A percentile compares a stretch with the other conserved stretches of the same genome.
Evolutionary conservation across 2,113 vertebrate genomes (phyloP).

Genomic region (Sinocyclocheilus anshuiensis): DNA sequence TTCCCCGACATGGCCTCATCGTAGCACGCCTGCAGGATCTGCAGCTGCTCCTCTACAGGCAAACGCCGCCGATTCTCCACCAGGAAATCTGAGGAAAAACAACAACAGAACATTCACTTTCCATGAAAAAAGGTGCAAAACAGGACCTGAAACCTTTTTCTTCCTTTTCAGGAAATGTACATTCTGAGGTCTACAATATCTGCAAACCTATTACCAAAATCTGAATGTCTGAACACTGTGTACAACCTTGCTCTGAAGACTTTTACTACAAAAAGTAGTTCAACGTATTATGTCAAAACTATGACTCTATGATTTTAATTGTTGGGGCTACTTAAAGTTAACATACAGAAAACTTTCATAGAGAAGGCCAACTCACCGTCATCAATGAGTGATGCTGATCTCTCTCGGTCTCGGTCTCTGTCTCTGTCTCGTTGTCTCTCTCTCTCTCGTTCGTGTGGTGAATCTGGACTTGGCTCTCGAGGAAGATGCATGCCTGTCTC

Average conservation of each 20-base stretch:
- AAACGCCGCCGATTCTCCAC: not conserved
- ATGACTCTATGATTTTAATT: too few species aligned
- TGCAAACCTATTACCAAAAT: too few species aligned
- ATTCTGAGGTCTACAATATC: too few species aligned
- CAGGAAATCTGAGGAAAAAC: not conserved
- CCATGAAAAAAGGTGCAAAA: not conserved
- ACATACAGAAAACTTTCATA: too few species aligned
- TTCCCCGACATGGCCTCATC: conserved; percentile 89
- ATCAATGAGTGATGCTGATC: conserved; percentile 69
- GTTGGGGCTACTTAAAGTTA: too few species aligned
- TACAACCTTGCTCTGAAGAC: too few species aligned
- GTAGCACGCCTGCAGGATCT: conserved; percentile 84
- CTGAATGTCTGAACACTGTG: too few species aligned
- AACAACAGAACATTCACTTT: not conserved
- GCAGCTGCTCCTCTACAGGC: conserved; percentile 92
- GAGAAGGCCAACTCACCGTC: conserved; percentile 64
- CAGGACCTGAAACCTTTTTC: too few species aligned
- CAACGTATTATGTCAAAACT: too few species aligned
- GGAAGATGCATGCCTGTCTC: conserved; percentile 95
- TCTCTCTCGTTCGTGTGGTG: conserved; percentile 69
- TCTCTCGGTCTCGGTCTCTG: conserved; percentile 52
- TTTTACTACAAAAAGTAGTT: too few species aligned
- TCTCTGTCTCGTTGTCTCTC: conserved; percentile 66
- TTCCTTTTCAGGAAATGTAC: too few species aligned
- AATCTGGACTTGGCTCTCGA: conserved; percentile 83